Evolutionary conservation across 2,113 vertebrate genomes (phyloP).

Genomic region (Typhlomys cinereus): DNA sequence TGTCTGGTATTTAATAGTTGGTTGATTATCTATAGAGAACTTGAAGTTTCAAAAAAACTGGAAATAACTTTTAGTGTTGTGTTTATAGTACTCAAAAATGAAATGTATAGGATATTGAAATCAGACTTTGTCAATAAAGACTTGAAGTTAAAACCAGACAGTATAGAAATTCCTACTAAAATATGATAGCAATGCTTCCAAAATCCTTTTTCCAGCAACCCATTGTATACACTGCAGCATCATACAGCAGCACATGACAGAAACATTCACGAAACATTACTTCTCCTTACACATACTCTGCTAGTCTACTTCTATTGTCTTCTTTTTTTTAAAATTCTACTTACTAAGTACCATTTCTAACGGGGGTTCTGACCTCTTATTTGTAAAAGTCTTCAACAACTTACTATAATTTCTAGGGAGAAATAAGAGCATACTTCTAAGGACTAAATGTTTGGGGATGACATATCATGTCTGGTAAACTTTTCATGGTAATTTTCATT

Average conservation of each 20-base stretch:
- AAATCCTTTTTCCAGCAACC: not conserved
- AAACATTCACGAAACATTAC: not conserved
- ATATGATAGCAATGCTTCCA: not conserved
- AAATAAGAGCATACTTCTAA: not conserved
- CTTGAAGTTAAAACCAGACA: not conserved
- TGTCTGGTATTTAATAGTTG: too few species aligned
- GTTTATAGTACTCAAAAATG: not conserved
- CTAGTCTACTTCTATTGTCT: not conserved
- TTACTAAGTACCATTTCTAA: slow-evolving; percentile 35
- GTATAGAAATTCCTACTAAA: not conserved
- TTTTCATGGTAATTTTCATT: not conserved
- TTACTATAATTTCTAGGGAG: not conserved
- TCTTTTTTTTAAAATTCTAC: not conserved
- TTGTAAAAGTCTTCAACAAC: slow-evolving; percentile 9
- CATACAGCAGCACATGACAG: not conserved
- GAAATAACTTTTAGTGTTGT: not conserved
- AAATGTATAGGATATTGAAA: not conserved
- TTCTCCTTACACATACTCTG: not conserved
- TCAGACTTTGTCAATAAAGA: too few species aligned
- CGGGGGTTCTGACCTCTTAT: not conserved
- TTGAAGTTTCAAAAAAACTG: slow-evolving; percentile 29
- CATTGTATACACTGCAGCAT: not conserved
- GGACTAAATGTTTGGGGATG: not conserved
- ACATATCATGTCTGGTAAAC: not conserved
- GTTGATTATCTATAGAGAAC: slow-evolving; percentile 7